A percentile compares a stretch with the other conserved stretches of the same genome.
Evolutionary conservation across 2,888 invertebrate species (phyloP).

Genomic region (Sminthurinus aureus): DNA sequence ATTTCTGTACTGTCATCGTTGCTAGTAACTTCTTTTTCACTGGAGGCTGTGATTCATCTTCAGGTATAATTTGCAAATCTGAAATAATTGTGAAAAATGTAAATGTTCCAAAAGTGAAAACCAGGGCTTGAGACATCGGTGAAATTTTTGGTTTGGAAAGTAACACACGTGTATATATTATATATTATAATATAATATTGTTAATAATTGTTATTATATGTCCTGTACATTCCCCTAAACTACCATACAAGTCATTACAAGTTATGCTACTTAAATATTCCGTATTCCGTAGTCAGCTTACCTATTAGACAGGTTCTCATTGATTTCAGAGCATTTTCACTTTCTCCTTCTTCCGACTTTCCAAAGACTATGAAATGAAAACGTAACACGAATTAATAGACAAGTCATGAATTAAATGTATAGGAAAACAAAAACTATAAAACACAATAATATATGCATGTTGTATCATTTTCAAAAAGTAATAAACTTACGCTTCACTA

Average conservation of each 20-base stretch:
- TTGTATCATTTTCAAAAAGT: not conserved
- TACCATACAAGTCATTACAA: too few species aligned
- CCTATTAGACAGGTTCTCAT: constrained; percentile 75
- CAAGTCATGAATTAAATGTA: not conserved
- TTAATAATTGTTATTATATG: too few species aligned
- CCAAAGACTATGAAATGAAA: constrained; percentile 76
- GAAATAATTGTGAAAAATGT: not conserved
- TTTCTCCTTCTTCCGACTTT: constrained; percentile 78
- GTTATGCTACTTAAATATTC: too few species aligned
- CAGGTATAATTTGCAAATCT: constrained; percentile 45
- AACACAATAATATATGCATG: too few species aligned
- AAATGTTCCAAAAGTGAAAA: constrained; percentile 16
- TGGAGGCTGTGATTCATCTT: constrained; percentile 52
- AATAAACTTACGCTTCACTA: constrained; percentile 75
- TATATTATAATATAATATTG: too few species aligned
- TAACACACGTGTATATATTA: not conserved
- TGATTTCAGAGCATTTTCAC: constrained; percentile 67
- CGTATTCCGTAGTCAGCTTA: constrained; percentile 51
- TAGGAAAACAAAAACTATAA: not conserved
- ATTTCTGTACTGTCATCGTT: constrained; percentile 82
- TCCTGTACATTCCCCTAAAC: too few species aligned
- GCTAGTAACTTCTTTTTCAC: constrained; percentile 76
- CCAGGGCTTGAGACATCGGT: too few species aligned
- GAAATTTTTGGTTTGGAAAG: too few species aligned
- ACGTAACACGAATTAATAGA: constrained; percentile 29